Conservation (phyloP, 2,888 invertebrate genomes). For the Drosophila flavopinicola region DNA sequence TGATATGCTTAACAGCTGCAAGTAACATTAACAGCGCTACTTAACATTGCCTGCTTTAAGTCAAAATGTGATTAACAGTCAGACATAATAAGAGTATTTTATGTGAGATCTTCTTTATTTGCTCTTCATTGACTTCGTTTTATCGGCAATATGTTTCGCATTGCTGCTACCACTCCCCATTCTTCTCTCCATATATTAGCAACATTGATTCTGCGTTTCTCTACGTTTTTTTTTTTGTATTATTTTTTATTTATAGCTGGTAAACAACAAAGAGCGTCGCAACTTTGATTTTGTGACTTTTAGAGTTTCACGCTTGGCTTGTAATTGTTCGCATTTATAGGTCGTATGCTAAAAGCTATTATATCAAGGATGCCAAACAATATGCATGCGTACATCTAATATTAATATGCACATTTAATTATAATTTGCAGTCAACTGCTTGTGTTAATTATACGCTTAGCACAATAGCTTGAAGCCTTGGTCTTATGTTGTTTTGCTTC, state of each 20-base stretch:
- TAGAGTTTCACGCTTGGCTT: conserved; percentile 33
- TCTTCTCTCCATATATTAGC: not conserved
- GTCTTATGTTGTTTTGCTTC: conserved; percentile 5
- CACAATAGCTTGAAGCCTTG: conserved; percentile 8
- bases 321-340: conserved; percentile 29
- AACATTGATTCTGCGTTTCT: conserved; percentile 17
- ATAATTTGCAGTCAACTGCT: conserved; percentile 29
- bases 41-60: too few relatives aligned
- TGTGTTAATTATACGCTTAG: conserved; percentile 47
- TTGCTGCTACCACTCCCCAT: not conserved
- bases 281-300: conserved; percentile 16
- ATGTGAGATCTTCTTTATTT: conserved; percentile 2
- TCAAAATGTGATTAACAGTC: too few relatives aligned
- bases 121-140: conserved; percentile 22
- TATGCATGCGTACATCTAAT: conserved; percentile 3
- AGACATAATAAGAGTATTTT: not conserved
- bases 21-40: not conserved
- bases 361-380: conserved; percentile 28
- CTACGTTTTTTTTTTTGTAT: too few relatives aligned
- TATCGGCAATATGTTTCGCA: conserved; percentile 16
- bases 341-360: conserved; percentile 25
- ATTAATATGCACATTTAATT: conserved; percentile 54
- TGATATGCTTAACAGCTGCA: too few relatives aligned
- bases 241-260: conserved; percentile 26
- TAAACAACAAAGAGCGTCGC: conserved; percentile 38